A percentile compares a stretch with the other conserved stretches of the same genome.
phyloP scores from a whole-genome alignment of 2,888 invertebrate genomes.

The Aleiodes testaceus region DNA sequence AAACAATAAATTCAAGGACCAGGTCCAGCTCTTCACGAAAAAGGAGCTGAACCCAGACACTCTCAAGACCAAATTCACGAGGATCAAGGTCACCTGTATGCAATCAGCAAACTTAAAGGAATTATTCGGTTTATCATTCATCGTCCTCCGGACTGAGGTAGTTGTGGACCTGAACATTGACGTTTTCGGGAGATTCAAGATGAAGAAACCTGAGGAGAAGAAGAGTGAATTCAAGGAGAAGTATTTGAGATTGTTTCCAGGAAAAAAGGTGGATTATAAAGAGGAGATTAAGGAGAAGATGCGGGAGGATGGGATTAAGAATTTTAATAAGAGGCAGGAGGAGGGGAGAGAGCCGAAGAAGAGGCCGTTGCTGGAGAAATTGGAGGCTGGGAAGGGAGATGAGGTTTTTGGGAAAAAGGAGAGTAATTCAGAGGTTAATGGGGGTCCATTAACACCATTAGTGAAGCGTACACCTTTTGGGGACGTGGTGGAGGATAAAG shows the following conservation, averaged over 20 bases:
- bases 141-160: conserved; percentile 65
- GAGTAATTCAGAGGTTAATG: conserved; percentile 13
- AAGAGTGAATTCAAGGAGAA: conserved; percentile 61
- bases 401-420: conserved; percentile 54
- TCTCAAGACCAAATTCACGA: conserved; percentile 64
- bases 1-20: conserved; percentile 65
- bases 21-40: conserved; percentile 68
- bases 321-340: conserved; percentile 60
- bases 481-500: conserved; percentile 56
- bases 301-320: conserved; percentile 54
- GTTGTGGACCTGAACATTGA: conserved; percentile 61
- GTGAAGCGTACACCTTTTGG: conserved; percentile 62
- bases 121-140: conserved; percentile 64
- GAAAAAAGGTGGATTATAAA: conserved; percentile 58
- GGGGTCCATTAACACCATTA: too few relatives aligned
- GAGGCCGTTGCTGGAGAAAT: conserved; percentile 60
- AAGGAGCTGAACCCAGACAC: conserved; percentile 65
- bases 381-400: conserved; percentile 58
- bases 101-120: conserved; percentile 67
- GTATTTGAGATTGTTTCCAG: conserved; percentile 55
- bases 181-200: conserved; percentile 67
- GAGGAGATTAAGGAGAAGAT: conserved; percentile 58
- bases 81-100: conserved; percentile 69
- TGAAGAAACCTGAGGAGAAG: conserved; percentile 54
- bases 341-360: conserved; percentile 54